A percentile compares a stretch with the other conserved stretches of the same genome.
Conservation (phyloP, 2,888 invertebrate species). For the Panopea generosa region DNA sequence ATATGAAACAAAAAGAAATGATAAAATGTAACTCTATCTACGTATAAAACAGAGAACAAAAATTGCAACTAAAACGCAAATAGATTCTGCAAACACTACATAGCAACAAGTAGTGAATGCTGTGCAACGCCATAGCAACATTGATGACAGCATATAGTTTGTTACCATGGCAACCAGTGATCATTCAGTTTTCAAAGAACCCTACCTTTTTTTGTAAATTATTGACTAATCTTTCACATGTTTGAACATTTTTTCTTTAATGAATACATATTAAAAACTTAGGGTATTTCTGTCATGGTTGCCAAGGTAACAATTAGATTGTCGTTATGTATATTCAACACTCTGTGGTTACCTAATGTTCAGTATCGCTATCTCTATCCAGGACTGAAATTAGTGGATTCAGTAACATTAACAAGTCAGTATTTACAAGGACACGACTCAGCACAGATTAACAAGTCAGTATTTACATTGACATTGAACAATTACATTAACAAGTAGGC, state of each 20-base stretch:
- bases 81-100: background rate
- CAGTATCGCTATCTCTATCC: constrained; percentile 56
- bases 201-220: background rate
- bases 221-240: background rate
- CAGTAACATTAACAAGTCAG: too few relatives aligned
- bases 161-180: constrained; percentile 24
- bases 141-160: background rate
- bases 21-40: too few relatives aligned
- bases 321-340: constrained; percentile 5
- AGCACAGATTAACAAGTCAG: too few relatives aligned
- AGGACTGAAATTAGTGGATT: constrained; percentile 47
- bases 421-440: too few relatives aligned
- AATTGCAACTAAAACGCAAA: too few relatives aligned
- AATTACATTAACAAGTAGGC: too few relatives aligned
- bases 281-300: too few relatives aligned
- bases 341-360: constrained; percentile 54
- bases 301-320: constrained; percentile 28
- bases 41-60: too few relatives aligned
- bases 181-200: background rate
- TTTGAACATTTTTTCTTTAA: too few relatives aligned
- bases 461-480: too few relatives aligned
- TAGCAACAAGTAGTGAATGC: constrained; percentile 3
- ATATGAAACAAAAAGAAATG: too few relatives aligned
- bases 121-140: constrained; percentile 19
- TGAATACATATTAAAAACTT: too few relatives aligned